These are phyloP conservation scores for Microcebus ravelobensis DNA, from an alignment of 2,113 vertebrate species.

Conservation along the genomic window DNA sequence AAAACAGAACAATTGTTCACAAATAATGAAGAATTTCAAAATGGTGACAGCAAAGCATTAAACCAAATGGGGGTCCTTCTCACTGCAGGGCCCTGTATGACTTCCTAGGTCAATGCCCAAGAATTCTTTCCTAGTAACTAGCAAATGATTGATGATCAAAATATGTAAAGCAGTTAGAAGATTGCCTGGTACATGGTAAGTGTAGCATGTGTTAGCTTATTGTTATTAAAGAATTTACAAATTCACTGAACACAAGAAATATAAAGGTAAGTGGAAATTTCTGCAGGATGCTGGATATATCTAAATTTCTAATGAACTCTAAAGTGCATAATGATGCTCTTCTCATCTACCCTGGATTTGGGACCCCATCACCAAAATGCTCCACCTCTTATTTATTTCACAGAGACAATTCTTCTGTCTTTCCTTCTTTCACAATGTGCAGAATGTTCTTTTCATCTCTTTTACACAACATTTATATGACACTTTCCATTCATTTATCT, in stretches of 20 bases:
- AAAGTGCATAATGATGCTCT: not conserved
- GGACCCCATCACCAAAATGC: not conserved
- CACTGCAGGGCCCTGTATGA: not conserved
- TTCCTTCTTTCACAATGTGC: not conserved
- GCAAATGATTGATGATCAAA: not conserved
- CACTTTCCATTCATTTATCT: not conserved
- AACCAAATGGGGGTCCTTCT: not conserved
- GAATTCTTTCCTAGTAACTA: not conserved
- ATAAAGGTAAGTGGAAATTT: not conserved
- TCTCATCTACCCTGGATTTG: not conserved
- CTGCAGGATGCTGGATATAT: not conserved
- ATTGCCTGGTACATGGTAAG: not conserved
- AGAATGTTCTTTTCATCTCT: not conserved
- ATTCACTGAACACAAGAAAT: not conserved
- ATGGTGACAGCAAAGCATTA: not conserved
- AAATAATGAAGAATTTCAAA: not conserved
- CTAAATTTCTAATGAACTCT: not conserved
- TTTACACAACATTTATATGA: not conserved
- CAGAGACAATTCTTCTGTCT: not conserved
- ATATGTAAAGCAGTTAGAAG: not conserved
- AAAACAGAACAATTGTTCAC: not conserved
- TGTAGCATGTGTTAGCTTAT: not conserved
- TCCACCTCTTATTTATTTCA: no score
- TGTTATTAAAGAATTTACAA: not conserved
- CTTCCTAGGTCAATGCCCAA: rapidly evolving